phyloP scores from a whole-genome alignment of 2,113 vertebrate species.

The Hassar affinis region DNA sequence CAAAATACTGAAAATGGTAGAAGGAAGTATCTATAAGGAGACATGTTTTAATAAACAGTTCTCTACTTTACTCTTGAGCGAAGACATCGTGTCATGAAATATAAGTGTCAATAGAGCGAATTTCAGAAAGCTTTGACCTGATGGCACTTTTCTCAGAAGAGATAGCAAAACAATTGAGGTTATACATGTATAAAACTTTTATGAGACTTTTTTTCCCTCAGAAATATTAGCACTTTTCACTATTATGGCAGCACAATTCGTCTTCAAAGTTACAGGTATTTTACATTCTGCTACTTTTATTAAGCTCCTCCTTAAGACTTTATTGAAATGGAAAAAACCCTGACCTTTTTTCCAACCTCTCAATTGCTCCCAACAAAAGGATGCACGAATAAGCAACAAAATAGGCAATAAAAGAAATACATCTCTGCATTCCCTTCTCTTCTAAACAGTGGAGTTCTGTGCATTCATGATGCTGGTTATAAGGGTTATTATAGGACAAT shows the following conservation, averaged over 20 bases:
- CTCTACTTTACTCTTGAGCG: slow-evolving; percentile 38
- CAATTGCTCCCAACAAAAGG: slow-evolving; percentile 32
- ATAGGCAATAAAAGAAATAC: not conserved
- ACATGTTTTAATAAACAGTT: slow-evolving; percentile 29
- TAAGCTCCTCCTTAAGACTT: slow-evolving; percentile 26
- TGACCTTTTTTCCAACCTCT: slow-evolving; percentile 24
- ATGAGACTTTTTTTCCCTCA: not conserved
- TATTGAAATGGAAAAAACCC: slow-evolving; percentile 47
- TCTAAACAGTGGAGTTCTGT: not conserved
- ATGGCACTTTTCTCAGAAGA: not conserved
- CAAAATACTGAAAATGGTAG: slow-evolving; percentile 6
- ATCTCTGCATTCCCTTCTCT: not conserved
- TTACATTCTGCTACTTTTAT: slow-evolving; percentile 31
- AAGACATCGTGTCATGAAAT: slow-evolving; percentile 33
- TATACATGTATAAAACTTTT: not conserved
- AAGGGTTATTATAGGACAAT: not conserved
- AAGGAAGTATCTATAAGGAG: slow-evolving; percentile 23
- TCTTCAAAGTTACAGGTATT: slow-evolving; percentile 26
- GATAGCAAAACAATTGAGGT: slow-evolving; percentile 7
- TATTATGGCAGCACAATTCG: slow-evolving; percentile 27
- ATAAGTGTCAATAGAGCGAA: slow-evolving; percentile 18
- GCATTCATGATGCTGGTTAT: not conserved
- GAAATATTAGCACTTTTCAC: slow-evolving; percentile 24
- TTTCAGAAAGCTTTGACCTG: slow-evolving; percentile 5
- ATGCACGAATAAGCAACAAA: not conserved